Base-by-base conservation (phyloP, 2,113 vertebrate species). In the Plestiodon gilberti region DNA sequence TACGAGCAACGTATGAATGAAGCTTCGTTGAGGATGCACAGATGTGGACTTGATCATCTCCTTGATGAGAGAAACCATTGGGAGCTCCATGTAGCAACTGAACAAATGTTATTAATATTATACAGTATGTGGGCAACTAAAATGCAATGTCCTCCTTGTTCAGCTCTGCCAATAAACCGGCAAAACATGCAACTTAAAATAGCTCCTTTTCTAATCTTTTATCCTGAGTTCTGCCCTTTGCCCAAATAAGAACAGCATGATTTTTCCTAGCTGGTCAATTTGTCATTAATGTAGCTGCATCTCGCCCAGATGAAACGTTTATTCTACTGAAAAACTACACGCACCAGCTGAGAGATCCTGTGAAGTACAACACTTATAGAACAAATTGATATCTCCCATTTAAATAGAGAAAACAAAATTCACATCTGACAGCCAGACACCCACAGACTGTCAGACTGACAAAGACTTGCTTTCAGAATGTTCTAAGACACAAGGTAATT, bases 401-500 rank as follows among this genome's bases (percentile, higher is more conserved):
- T 78, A 70, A 78, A 77, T 7, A 65, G 61, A 55, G 62, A 70
- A 78, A 70, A 70, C 25, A 79, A n/a, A 70, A 69, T 38, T 64
- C n/a, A 55, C n/a, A 55, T 52, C 64, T 78, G 64, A 78, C 48
- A 64, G 64, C 25, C 57, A 79, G 64, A 70, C 43, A 69, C 43
- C 74, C 23, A 35, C 64, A 30, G n/a, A 55, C 33, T 85, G 76
- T 85, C 76, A 79, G 14, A 40, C 18, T 57, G 48, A 79, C n/a
- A 84, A 84, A 84, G 22, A 43, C n/a, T 69, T 70, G 25, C 38
- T 85, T 85, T 85, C 23, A 18, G 73, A 76, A 76, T 33, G 40
- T 84, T 59, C 57, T 30, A 64, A 52, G 61, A 35, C 43, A 65
- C 61, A 52, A 84, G 33, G 73, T 55, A 64, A 84, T 77, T 77